Base-by-base conservation (phyloP, 2,113 vertebrate species). In the Phoenicopterus ruber region DNA sequence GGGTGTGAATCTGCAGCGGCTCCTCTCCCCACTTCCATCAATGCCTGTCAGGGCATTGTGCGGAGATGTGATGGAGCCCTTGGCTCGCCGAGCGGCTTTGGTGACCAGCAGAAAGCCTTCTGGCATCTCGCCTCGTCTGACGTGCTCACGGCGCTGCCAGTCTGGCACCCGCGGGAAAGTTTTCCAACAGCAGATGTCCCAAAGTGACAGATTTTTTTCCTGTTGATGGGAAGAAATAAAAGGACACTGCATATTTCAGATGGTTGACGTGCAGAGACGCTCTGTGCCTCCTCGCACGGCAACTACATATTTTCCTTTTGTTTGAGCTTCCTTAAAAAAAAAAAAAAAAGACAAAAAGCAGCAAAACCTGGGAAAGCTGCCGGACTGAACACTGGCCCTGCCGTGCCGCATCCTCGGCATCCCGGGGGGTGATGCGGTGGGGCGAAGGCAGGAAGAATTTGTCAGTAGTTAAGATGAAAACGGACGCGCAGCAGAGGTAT, bases 91-190 rank as follows among this genome's bases (percentile, higher is more conserved):
- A 97, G 97, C 55, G 28, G 90, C 96, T 96, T 92, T 87, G 90
- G 97, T 96, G 97, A 98, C 97, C 97, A 96, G 97, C 97, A 97
- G 79, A 96, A 92, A 95, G 69, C 84, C 94, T 97, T 87, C 95
- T 95, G 92, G 95, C 91, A 97, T 96, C 86, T 98, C 97, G 94
- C 97, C 92, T 97, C 62, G 79, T 90, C 97, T 94, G 98, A 98
- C 97, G 96, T 97, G 97, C 97, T 97, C 92, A 71, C 94, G 38
- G 97, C 89, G 58, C 97, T 96, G 96, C 98, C 98, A 95, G 94
- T 97, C 97, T 98, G 96, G 96, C 84, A 89, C 97, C 97, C 94
- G 38, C 79, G 54, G 84, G 57, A 95, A 97, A 93, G 92, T 97
- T 97, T 90, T 65, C 91, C 95, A 92, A 74, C 93, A 97, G 97